phyloP scores from a whole-genome alignment of 2,113 vertebrate species.

The Piprites chloris region DNA sequence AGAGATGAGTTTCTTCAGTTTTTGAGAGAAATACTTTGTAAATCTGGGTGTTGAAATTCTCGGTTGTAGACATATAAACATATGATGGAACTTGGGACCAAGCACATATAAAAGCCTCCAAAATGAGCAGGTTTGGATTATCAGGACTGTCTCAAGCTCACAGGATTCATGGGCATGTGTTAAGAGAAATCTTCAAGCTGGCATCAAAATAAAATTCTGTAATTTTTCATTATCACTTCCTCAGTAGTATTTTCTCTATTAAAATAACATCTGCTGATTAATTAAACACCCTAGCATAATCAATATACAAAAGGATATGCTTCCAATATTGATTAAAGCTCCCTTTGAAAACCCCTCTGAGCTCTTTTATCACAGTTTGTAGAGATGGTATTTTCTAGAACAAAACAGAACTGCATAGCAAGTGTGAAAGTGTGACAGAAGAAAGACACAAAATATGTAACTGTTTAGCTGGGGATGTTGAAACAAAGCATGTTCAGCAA shows the following conservation, averaged over 20 bases:
- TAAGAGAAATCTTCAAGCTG: not conserved
- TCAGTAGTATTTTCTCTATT: not conserved
- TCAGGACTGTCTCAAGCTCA: not conserved
- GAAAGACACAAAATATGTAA: constrained; percentile 9
- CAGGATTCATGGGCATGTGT: not conserved
- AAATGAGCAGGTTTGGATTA: not conserved
- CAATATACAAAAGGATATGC: constrained; percentile 3
- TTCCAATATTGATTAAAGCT: constrained; percentile 30
- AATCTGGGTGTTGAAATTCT: not conserved
- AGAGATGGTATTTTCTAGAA: constrained; percentile 29
- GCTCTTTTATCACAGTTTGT: not conserved
- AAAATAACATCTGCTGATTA: constrained; percentile 25
- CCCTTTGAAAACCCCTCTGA: not conserved
- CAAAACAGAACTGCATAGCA: not conserved
- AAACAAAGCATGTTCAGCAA: constrained; percentile 25
- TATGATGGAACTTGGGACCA: not conserved
- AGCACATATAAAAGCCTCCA: not conserved
- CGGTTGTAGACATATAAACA: not conserved
- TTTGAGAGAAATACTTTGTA: not conserved
- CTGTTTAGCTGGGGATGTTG: constrained; percentile 20
- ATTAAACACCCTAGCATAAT: constrained; percentile 26
- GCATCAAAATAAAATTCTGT: not conserved
- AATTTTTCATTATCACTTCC: not conserved
- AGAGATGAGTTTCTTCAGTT: not conserved
- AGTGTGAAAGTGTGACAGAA: constrained; percentile 29